A percentile compares a stretch with the other conserved stretches of the same genome.
These are phyloP conservation scores for Eubasilissa regina DNA, from an alignment of 1,140 invertebrate genomes.

Conservation along the genomic window DNA sequence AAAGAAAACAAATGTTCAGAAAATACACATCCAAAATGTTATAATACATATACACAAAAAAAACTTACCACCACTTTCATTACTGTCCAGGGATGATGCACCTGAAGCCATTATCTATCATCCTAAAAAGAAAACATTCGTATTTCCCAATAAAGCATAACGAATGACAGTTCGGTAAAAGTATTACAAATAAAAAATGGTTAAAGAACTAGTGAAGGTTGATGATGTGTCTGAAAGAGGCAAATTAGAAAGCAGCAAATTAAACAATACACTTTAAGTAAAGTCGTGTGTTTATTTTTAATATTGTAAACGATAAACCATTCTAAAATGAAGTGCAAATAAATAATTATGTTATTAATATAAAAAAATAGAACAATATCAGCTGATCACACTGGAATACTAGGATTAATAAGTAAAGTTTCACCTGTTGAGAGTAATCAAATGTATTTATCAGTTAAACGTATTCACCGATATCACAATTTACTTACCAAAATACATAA, in stretches of 20 bases:
- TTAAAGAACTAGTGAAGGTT: constrained; percentile 40
- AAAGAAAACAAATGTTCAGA: constrained; percentile 2
- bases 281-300: background rate
- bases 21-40: background rate
- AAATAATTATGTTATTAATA: constrained; percentile 25
- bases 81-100: constrained; percentile 71
- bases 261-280: constrained; percentile 6
- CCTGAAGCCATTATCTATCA: constrained; percentile 70
- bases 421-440: background rate
- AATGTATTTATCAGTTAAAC: constrained; percentile 8
- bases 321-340: constrained; percentile 12
- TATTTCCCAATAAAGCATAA: constrained; percentile 22
- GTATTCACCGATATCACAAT: background rate
- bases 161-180: constrained; percentile 33
- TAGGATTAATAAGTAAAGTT: constrained; percentile 23
- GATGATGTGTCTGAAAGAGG: constrained; percentile 39
- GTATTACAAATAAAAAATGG: constrained; percentile 37
- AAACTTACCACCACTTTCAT: constrained; percentile 69
- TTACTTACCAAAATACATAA: constrained; percentile 39
- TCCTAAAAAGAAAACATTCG: constrained; percentile 40
- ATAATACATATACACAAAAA: background rate
- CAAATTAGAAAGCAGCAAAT: constrained; percentile 40
- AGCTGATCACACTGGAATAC: constrained; percentile 48
- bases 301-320: constrained; percentile 7
- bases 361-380: constrained; percentile 46